A percentile compares a stretch with the other conserved stretches of the same genome.
Conservation (phyloP, 2,888 invertebrate genomes). For the Neocrepidodera transversa region DNA sequence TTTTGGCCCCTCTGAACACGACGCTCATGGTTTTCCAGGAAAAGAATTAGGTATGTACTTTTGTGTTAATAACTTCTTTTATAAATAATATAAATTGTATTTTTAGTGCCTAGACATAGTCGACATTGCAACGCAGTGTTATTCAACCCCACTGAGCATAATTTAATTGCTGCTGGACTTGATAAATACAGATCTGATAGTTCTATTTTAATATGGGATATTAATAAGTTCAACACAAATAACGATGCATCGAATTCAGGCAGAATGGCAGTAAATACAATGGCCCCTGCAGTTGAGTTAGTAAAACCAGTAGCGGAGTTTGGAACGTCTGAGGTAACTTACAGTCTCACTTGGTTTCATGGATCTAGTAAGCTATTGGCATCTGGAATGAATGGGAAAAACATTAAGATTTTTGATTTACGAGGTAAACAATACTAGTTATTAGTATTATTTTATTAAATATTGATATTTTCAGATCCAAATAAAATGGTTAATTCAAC, state of each 20-base stretch:
- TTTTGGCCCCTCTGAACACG: conserved; percentile 69
- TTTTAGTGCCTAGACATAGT: conserved; percentile 80
- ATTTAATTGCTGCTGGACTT: conserved; percentile 84
- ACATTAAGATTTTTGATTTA: conserved; percentile 87
- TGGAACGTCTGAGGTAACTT: conserved; percentile 83
- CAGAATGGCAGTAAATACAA: conserved; percentile 52
- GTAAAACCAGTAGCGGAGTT: conserved; percentile 74
- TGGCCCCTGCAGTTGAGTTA: conserved; percentile 62
- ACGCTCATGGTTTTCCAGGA: conserved; percentile 72
- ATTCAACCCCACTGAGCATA: conserved; percentile 85
- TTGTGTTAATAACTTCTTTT: background rate
- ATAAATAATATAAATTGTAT: background rate
- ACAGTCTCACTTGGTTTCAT: conserved; percentile 85
- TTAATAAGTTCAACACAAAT: conserved; percentile 62
- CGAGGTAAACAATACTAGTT: conserved; percentile 69
- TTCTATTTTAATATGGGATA: conserved; percentile 91
- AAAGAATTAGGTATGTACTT: conserved; percentile 74
- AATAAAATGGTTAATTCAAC: conserved; percentile 73
- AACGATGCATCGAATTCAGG: conserved; percentile 47
- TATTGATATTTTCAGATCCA: conserved; percentile 68
- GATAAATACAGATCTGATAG: conserved; percentile 90
- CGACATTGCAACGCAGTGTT: conserved; percentile 86
- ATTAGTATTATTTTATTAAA: conserved; percentile 7
- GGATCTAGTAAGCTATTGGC: conserved; percentile 77
- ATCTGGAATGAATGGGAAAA: conserved; percentile 90